Conservation (phyloP, 2,113 vertebrate species). For the Myrmophylax atrothorax region DNA sequence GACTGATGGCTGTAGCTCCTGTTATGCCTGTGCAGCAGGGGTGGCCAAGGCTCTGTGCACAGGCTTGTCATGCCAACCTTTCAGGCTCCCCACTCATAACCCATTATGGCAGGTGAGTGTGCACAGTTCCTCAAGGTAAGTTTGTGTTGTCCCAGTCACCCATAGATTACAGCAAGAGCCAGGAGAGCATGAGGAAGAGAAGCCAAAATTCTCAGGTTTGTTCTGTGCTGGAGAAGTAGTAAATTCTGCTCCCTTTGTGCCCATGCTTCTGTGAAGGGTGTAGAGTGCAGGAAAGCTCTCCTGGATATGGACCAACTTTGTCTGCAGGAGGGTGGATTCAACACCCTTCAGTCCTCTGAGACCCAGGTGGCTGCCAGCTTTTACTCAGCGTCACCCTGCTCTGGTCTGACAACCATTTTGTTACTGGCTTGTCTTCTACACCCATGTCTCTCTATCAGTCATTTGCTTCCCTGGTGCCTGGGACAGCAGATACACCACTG, state of each 20-base stretch:
- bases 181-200: neutral
- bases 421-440: neutral
- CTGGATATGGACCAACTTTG: neutral
- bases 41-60: neutral
- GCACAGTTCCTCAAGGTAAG: neutral
- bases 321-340: neutral
- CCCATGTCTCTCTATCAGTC: neutral
- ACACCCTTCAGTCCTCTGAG: neutral
- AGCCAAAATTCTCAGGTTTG: neutral
- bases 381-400: neutral
- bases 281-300: neutral
- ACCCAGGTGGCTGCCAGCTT: neutral
- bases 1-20: neutral
- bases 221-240: neutral
- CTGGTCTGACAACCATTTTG: neutral
- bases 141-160: neutral
- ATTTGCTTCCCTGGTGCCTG: neutral
- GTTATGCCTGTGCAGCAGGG: neutral
- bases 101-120: neutral
- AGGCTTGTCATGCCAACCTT: neutral
- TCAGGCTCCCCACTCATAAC: fast-evolving
- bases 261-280: neutral
- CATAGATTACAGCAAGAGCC: neutral
- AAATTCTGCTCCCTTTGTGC: neutral
- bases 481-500: neutral